phyloP scores from a whole-genome alignment of 2,113 vertebrate species.

The Cavia porcellus region DNA sequence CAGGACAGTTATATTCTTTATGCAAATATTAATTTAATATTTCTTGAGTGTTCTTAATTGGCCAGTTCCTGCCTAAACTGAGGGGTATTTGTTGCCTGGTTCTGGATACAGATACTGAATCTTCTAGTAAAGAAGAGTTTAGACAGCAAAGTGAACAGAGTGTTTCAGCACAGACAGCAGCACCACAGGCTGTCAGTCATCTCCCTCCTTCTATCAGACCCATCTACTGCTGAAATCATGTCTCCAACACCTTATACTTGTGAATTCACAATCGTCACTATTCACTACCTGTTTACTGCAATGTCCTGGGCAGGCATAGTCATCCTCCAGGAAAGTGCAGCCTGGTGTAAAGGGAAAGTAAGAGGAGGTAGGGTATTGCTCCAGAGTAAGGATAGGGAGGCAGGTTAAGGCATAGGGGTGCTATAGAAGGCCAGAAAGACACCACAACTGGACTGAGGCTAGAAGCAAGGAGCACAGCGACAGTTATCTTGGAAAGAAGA shows the following conservation, averaged over 20 bases:
- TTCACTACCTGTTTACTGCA: background rate
- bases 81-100: no score
- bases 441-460: background rate
- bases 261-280: background rate
- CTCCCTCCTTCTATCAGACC: background rate
- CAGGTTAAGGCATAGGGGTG: background rate
- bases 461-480: accelerated
- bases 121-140: background rate
- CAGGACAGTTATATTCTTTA: constrained; percentile 40
- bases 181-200: background rate
- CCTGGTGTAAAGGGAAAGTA: background rate
- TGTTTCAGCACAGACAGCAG: no score
- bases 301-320: background rate
- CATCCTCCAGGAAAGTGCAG: background rate
- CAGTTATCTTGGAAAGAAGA: background rate
- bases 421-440: background rate
- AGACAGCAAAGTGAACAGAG: background rate
- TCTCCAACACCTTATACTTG: background rate
- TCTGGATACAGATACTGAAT: background rate
- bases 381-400: background rate
- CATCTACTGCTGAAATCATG: background rate
- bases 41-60: background rate
- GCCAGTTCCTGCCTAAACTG: background rate
- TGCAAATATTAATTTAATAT: background rate
- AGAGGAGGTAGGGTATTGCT: background rate